phyloP scores from a whole-genome alignment of 2,888 invertebrate species.

The Leptopilina drosophilae region DNA sequence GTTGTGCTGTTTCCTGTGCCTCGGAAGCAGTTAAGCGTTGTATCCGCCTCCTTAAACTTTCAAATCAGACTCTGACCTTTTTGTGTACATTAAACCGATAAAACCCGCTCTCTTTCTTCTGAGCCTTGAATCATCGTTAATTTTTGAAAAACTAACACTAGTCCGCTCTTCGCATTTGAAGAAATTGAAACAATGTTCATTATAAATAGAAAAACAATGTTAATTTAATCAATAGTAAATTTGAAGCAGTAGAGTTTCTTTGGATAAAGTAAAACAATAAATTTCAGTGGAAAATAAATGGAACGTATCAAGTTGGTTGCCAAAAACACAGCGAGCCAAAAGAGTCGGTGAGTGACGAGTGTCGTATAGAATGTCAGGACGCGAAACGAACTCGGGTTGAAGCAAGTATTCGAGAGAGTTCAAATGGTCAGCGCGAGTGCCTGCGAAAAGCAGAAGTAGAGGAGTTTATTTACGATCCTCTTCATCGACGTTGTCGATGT shows the following conservation, averaged over 20 bases:
- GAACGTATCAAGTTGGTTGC: conserved; percentile 24
- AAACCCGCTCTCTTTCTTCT: neutral
- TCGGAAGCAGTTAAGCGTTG: conserved; percentile 41
- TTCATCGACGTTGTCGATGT: conserved; percentile 45
- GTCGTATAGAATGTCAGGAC: conserved; percentile 24
- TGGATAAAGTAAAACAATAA: neutral
- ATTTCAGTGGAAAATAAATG: neutral
- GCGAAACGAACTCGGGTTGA: conserved; percentile 7
- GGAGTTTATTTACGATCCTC: conserved; percentile 52
- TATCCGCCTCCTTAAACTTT: conserved; percentile 37
- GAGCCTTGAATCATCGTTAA: no score
- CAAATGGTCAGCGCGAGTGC: conserved; percentile 30
- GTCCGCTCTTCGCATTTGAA: neutral
- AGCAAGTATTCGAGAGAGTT: conserved; percentile 23
- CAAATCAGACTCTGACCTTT: conserved; percentile 38
- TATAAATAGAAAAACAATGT: no score
- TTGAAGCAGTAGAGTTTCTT: neutral
- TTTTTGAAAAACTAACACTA: neutral
- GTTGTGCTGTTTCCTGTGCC: conserved; percentile 49
- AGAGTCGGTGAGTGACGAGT: conserved; percentile 32
- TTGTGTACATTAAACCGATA: conserved; percentile 12
- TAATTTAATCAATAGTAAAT: neutral
- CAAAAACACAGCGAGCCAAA: conserved; percentile 38
- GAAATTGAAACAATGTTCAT: no score
- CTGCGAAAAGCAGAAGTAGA: neutral